Base-by-base conservation (phyloP, 2,888 invertebrate species). In the Mesorhabditis belari region DNA sequence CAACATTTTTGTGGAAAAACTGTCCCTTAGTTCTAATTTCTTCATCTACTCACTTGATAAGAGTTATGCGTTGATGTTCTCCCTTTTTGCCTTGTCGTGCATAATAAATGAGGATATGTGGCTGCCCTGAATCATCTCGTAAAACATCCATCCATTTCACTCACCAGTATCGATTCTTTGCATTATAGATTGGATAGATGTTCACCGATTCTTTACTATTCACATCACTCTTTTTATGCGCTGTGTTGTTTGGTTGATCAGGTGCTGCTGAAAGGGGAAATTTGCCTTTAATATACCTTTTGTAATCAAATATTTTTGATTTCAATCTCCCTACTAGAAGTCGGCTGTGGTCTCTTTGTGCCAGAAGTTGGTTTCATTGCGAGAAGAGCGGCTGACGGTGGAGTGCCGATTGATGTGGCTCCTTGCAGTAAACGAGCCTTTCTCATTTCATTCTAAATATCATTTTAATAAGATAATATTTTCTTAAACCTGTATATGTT, bases 281-380 rank as follows among this genome's bases (percentile, higher is more conserved):
- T 49, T 19, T 27, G 23, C 4, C 44, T 44, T 44, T n/a, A 44
- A 44, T 44, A 12, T 12, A 44, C n/a, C 9, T 44, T 44, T 17
- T 54, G 55, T 27, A 23, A 23, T 54, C 17, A 25, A 9, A 51
- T 12, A 24, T 26, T 17, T 17, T 23, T 6, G 23, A 5, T 28
- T 19, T 12, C 24, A 5, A 12, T 61, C 61, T 58, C 60, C 19
- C 55, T 27, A 61, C 70, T 69, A 60, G 67, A 66, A 52, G 68
- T 62, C 12, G 75, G 66, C 51, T 72, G 70, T 61, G 71, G 70
- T 27, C 79, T 57, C 59, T 79, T 79, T 3, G 76, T 75, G 9
- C 79, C 78, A 17, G 76, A 66, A 21, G 79, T 71, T 21, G 79
- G 78, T 55, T 79, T 79, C 77, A 79, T 79, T 2, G 79, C 78